Evolutionary conservation across 2,888 invertebrate species (phyloP).

Genomic region (Smittia aterrima): DNA sequence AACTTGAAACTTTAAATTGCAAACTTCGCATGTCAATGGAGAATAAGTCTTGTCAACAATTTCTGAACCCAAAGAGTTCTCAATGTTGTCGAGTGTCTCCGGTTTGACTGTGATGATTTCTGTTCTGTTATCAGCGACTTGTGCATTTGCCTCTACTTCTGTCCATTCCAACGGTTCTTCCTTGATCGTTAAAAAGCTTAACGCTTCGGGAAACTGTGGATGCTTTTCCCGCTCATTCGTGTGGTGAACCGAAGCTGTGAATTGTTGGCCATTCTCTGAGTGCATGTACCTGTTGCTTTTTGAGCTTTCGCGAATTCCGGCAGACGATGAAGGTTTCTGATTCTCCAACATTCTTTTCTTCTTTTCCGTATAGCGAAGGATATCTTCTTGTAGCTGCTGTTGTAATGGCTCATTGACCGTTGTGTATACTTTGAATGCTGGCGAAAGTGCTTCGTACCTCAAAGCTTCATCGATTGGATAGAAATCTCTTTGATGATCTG

Average conservation of each 20-base stretch:
- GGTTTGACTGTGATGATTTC: slow-evolving; percentile 64
- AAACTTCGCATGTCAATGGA: slow-evolving; percentile 77
- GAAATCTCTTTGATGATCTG: not conserved
- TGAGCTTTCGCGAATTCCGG: slow-evolving; percentile 5
- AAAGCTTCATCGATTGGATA: slow-evolving; percentile 29
- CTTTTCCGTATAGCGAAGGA: slow-evolving; percentile 26
- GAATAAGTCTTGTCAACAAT: slow-evolving; percentile 62
- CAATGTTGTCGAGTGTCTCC: slow-evolving; percentile 53
- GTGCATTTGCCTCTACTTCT: slow-evolving; percentile 55
- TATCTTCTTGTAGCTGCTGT: slow-evolving; percentile 4
- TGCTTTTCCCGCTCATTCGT: not conserved
- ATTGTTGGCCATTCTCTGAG: slow-evolving; percentile 17
- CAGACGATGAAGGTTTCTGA: slow-evolving; percentile 19
- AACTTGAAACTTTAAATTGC: slow-evolving; percentile 77
- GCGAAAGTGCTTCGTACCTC: slow-evolving; percentile 22
- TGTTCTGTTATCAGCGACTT: slow-evolving; percentile 8
- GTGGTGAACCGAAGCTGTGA: not conserved
- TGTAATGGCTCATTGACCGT: not conserved
- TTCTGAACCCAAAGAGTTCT: slow-evolving; percentile 43
- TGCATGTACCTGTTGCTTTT: not conserved
- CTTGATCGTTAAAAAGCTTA: slow-evolving; percentile 50
- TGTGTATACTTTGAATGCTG: slow-evolving; percentile 29
- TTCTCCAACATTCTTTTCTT: slow-evolving; percentile 33
- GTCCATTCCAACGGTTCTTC: slow-evolving; percentile 75
- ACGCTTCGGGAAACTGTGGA: slow-evolving; percentile 43